Evolutionary conservation across 2,888 invertebrate species (phyloP), one percentile per base, ranked within the genome.

Genomic region (Epistrophella euchroma): DNA sequence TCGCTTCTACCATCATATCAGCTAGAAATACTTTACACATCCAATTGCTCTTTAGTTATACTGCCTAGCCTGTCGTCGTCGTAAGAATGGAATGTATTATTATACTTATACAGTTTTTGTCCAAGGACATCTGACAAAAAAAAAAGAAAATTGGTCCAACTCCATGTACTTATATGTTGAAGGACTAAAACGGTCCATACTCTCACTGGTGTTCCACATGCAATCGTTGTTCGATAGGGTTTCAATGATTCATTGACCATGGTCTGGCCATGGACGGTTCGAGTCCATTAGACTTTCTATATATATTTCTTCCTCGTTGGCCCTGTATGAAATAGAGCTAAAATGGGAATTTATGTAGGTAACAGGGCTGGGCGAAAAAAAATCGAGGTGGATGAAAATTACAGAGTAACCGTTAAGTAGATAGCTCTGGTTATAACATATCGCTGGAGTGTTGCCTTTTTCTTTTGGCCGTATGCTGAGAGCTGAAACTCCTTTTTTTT

Each of bases 161-260:
- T 56, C 15, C 4, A 45, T 9, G 13, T 25, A 28, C 7, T 0
- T 45, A 45, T 5, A 15, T 17, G 9, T 9, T 22, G 40, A n/a
- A 60, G 55, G 45, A 60, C 25, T 25, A 37, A 19, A 70, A 32
- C 37, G 22, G 55, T 55, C 40, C 60, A 28, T 25, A 73, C 74
- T 74, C 79, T 74, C 84, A 75, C 55, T 62, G 43, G 56, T 71
- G 64, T 74, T 79, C 37, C 84, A 71, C 84, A 84, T 84, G 84
- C 84, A 75, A 84, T 79, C 70, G 47, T 71, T 70, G 70, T 84
- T 84, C 78, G 32, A 84, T 79, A 52, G 74, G 78, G 83, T 74
- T 79, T 71, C 84, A 84, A 84, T 84, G 79, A 84, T 84, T 84
- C 84, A 84, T 79, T 84, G 84, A 79, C 84, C 84, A 84, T 75